Base-by-base conservation (phyloP, 2,797 vertebrate species). In the Periophthalmus magnuspinnatus region DNA sequence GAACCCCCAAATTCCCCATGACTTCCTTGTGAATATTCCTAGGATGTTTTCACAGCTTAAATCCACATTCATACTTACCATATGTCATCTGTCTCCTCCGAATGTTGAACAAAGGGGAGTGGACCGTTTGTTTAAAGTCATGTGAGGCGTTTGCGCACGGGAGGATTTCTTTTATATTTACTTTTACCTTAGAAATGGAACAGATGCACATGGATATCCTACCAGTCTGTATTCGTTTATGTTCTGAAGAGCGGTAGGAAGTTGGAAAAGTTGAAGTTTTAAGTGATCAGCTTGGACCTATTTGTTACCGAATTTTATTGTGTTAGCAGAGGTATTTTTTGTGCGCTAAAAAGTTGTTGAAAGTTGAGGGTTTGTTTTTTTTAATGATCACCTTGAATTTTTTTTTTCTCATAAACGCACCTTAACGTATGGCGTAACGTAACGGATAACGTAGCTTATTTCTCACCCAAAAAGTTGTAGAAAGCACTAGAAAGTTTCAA, bases 81-180 rank as follows among this genome's bases (percentile, higher is more conserved):
- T 48, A 45, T 47, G 41, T 9, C 41, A 47, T 1, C 1, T 5
- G n/a, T 9, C 1, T 14, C 16, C 34, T 22, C 5, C 7, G 10
- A 5, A 5, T 64, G 41, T 64, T 64, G 62, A 48, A 64, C 62
- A 47, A 47, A 64, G 24, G 62, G 62, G 62, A 64, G 62, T 28
- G 41, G 41, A 33, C 16, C 19, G 59, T 61, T 61, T 61, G 41
- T n/a, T 61, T n/a, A 61, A 7, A 71, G 21, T 19, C 70, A 71
- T 81, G 81, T 77, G 75, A 77, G 71, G 38, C 76, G 58, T 60
- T 60, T 36, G 68, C 21, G 48, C 38, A 59, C 69, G 65, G 34
- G 65, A 50, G 72, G 52, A 58, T 28, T 47, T 75, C 61, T 41
- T n/a, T 22, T 13, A 13, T 45, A 5, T 14, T 55, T 33, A 24